Evolutionary conservation across 2,888 invertebrate species (phyloP), one percentile per base, ranked within the genome.

Genomic region (Entomobrya multifasciata): DNA sequence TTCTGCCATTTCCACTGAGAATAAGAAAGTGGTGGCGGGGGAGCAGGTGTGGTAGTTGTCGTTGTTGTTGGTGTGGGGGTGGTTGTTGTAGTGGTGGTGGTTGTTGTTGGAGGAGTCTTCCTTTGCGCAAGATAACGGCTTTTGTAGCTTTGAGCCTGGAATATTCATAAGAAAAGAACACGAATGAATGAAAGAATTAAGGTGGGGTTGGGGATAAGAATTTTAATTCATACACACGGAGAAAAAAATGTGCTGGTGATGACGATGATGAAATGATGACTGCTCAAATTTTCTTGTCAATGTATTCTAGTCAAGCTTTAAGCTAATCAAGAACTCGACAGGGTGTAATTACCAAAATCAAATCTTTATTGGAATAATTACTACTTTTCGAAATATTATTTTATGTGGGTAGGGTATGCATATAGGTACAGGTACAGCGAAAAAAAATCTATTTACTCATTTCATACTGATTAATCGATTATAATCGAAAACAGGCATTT

Each of bases 1-100:
- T 89, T 82, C 47, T 90, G 88, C 91, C 91, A 91, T 80, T 91
- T 91, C 85, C 88, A 90, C 49, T 90, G 90, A 5, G 91, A 91
- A 57, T 90, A 91, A 0, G 90, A 90, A 25, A 89, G 86, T 36
- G 81, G 85, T 0, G 90, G 89, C 17, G 88, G 88, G 86, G 3
- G 88, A 87, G 47, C 88, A 86, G 88, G 78, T 20, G 89, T 87
- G 0, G 89, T 80, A 13, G 88, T 60, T 13, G 90, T 89, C 10
- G 90, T 88, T 11, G 88, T 88, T 10, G 88, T 83, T n/a, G 65
- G 22, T 1, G 88, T 86, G 25, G 88, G 81, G 10, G 89, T 83
- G 1, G 86, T 87, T 11, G 85, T 87, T 0, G 90, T 80, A 11
- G 88, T 77, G 3, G 90, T 89, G 15, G 90, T 88, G 13, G 89